Conservation (phyloP, 1,140 invertebrate species). For the Microplitis mediator region DNA sequence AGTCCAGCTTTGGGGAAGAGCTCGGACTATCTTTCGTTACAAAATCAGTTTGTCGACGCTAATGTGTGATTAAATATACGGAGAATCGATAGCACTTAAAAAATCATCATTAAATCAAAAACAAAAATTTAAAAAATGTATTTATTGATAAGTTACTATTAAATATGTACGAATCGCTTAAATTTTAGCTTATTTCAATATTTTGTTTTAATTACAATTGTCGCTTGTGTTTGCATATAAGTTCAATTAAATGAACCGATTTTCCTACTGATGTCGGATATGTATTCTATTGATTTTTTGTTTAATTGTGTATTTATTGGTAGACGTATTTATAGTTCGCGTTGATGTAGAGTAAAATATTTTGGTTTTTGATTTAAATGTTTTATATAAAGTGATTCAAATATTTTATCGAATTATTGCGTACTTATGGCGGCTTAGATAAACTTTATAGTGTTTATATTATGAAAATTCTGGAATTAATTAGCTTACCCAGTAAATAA, state of each 20-base stretch:
- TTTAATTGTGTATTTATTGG: not conserved
- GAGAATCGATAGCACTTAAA: not conserved
- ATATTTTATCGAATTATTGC: slow-evolving; percentile 1
- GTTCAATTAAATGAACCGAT: not conserved
- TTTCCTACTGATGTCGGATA: not conserved
- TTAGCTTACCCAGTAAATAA: slow-evolving; percentile 47
- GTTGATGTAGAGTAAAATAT: too few species aligned
- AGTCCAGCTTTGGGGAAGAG: slow-evolving; percentile 43
- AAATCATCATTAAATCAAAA: not conserved
- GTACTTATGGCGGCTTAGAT: slow-evolving; percentile 44
- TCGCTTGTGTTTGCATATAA: not conserved
- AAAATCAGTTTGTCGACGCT: not conserved
- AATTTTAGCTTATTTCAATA: too few species aligned
- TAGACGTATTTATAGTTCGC: too few species aligned
- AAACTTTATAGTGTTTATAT: slow-evolving; percentile 49
- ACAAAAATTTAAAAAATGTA: not conserved
- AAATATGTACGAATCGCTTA: too few species aligned
- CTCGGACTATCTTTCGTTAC: slow-evolving; percentile 32
- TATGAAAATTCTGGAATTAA: slow-evolving; percentile 37
- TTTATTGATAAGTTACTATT: too few species aligned
- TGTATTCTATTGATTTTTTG: not conserved
- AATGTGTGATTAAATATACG: not conserved
- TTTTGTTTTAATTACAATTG: not conserved
- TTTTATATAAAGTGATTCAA: not conserved
- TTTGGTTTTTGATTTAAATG: not conserved